Evolutionary conservation across 1,140 invertebrate genomes (phyloP), one percentile per base, ranked within the genome.

Genomic region (Drosophila ohnishii): DNA sequence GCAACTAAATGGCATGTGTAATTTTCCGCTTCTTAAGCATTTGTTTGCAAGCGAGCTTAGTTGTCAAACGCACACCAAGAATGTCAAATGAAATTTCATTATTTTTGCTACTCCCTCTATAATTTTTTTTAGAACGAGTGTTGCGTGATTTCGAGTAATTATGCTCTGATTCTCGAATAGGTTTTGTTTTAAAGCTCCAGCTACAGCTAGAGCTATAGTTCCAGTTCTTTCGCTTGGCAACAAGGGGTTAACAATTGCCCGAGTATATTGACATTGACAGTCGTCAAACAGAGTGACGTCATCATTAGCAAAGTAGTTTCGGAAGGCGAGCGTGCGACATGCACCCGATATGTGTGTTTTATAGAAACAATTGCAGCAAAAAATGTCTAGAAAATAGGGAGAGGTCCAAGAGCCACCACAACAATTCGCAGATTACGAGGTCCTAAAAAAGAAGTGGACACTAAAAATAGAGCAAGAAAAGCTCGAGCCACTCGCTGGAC

Each of bases 171-270:
- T 73, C 69, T 44, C 39, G 34, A 16, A 50, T 51, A 42, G 28
- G 14, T 39, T 34, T 35, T 39, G 14, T 42, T 58, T 69, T 57
- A 69, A 69, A 71, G 67, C 64, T 35, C 11, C 10, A 9, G 13
- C 13, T 51, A 51, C 30, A 8, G 16, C 16, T 11, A 13, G 16
- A 19, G 48, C 16, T 11, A 13, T 16, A 51, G 30, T 13, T 51
- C 16, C 11, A 51, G 50, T 13, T 51, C 30, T 4, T 1, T 13
- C 6, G 37, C 47, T 47, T 34, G 37, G 56, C 56, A 61, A 53
- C 70, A 73, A 73, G 70, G 70, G 70, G 70, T 72, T 73, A 73
- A 73, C 56, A 73, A 73, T 73, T 72, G 47, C 19, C 70, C 45
- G 32, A n/a, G 30, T 72, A 45, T 72, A 61, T 48, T 62, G 70